Evolutionary conservation across 2,888 invertebrate genomes (phyloP).

Genomic region (Erynnis tages): DNA sequence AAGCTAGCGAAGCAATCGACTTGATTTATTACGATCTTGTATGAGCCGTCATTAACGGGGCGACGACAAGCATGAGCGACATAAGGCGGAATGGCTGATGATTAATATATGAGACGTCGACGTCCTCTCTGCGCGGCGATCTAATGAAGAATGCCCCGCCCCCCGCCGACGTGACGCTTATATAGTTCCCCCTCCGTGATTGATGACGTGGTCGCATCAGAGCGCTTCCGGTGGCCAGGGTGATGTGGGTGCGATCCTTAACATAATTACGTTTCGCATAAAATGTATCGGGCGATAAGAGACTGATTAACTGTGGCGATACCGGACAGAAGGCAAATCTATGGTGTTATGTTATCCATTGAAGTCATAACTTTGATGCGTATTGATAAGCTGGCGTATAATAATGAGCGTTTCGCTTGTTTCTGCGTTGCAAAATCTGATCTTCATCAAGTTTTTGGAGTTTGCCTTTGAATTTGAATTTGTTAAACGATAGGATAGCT

Average conservation of each 20-base stretch:
- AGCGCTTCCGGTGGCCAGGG: slow-evolving; percentile 44
- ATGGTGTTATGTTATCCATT: too few species aligned
- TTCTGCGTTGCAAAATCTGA: too few species aligned
- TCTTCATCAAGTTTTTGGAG: too few species aligned
- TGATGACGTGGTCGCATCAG: slow-evolving; percentile 68
- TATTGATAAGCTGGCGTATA: too few species aligned
- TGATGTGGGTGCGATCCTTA: slow-evolving; percentile 64
- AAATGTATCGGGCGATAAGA: slow-evolving; percentile 37
- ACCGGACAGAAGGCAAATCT: slow-evolving; percentile 2
- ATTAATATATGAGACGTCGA: slow-evolving; percentile 56
- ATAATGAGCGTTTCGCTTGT: too few species aligned
- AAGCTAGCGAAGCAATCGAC: slow-evolving; percentile 18
- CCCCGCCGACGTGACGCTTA: slow-evolving; percentile 38
- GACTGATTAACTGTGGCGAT: slow-evolving; percentile 34
- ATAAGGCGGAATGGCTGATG: slow-evolving; percentile 44
- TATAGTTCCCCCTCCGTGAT: slow-evolving; percentile 57
- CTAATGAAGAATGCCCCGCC: slow-evolving; percentile 65
- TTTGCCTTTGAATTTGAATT: too few species aligned
- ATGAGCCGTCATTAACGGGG: slow-evolving; percentile 32
- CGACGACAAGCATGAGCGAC: slow-evolving; percentile 33
- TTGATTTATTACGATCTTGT: slow-evolving; percentile 31
- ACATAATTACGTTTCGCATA: slow-evolving; percentile 48
- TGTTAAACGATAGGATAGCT: too few species aligned
- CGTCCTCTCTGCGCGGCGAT: slow-evolving; percentile 48
- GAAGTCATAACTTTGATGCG: too few species aligned